Percentiles rank a stretch among this genome's conserved stretches.
phyloP scores from a whole-genome alignment of 92 coral and sea anemone species.

The Virgularia gustaviana region DNA sequence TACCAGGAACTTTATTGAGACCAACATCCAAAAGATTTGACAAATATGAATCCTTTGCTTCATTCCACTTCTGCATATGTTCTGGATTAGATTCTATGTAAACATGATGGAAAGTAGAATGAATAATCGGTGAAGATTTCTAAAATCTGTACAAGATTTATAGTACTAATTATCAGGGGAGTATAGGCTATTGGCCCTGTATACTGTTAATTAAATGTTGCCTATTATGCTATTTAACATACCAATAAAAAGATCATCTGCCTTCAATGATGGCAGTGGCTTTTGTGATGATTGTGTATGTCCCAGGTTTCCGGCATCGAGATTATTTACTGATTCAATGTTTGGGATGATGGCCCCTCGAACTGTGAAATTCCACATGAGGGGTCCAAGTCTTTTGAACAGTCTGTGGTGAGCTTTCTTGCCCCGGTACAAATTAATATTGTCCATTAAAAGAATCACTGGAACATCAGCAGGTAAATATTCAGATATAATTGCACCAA shows the following conservation, averaged over 20 bases:
- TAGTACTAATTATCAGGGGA: background rate
- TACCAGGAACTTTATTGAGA: constrained; percentile 31
- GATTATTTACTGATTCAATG: constrained; percentile 6
- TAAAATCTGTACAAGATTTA: background rate
- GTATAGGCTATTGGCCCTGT: background rate
- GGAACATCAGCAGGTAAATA: constrained; percentile 1
- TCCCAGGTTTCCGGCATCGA: background rate
- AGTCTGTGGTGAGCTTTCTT: background rate
- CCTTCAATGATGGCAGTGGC: background rate
- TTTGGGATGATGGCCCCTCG: too few relatives aligned
- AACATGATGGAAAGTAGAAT: background rate
- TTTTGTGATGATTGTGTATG: background rate
- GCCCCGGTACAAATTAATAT: constrained; percentile 14
- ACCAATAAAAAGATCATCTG: constrained; percentile 16
- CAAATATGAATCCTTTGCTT: background rate
- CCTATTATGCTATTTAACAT: background rate
- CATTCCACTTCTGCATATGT: constrained; percentile 1
- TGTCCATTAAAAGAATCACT: constrained; percentile 4
- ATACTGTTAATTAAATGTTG: too few relatives aligned
- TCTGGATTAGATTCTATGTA: background rate
- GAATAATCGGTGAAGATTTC: background rate
- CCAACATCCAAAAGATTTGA: constrained; percentile 14
- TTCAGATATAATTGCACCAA: background rate
- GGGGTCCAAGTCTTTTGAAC: background rate
- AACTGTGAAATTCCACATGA: constrained; percentile 14